Percentiles rank a stretch among this genome's conserved stretches.
phyloP scores from a whole-genome alignment of 92 coral and sea anemone species.

The Siderastrea radians region DNA sequence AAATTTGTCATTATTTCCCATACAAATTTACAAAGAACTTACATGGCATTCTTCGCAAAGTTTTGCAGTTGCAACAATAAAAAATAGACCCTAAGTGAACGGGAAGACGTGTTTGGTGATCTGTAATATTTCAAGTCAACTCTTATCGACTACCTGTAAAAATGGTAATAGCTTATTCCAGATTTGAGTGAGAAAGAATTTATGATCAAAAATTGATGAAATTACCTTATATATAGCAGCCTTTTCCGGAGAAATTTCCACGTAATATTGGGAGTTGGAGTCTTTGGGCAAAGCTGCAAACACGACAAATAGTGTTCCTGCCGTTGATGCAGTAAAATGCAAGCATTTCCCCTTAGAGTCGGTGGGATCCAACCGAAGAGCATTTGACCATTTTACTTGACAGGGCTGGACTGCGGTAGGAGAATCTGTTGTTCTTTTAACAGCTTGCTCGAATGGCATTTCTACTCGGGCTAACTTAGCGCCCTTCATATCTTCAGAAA shows the following conservation, averaged over 20 bases:
- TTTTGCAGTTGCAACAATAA: too few species aligned
- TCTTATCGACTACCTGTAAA: too few species aligned
- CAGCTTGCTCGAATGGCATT: background rate
- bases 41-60: too few species aligned
- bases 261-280: slow-evolving; percentile 20
- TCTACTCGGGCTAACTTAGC: slow-evolving; percentile 28
- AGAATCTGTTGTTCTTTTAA: background rate
- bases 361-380: slow-evolving; percentile 64
- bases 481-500: slow-evolving; percentile 23
- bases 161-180: too few species aligned
- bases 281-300: slow-evolving; percentile 51
- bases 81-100: too few species aligned
- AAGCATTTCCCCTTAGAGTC: slow-evolving; percentile 53
- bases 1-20: too few species aligned
- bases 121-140: too few species aligned
- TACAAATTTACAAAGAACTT: too few species aligned
- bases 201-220: too few species aligned
- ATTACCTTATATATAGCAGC: slow-evolving; percentile 46
- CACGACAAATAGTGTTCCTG: slow-evolving; percentile 53
- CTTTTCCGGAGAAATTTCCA: slow-evolving; percentile 25
- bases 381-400: slow-evolving; percentile 63
- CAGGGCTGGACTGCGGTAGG: slow-evolving; percentile 35
- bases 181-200: too few species aligned
- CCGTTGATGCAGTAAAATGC: slow-evolving; percentile 63
- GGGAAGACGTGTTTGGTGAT: too few species aligned